Percentiles rank a stretch among this genome's conserved stretches.
phyloP scores from a whole-genome alignment of 2,797 vertebrate species.

The Leptoclinus maculatus region DNA sequence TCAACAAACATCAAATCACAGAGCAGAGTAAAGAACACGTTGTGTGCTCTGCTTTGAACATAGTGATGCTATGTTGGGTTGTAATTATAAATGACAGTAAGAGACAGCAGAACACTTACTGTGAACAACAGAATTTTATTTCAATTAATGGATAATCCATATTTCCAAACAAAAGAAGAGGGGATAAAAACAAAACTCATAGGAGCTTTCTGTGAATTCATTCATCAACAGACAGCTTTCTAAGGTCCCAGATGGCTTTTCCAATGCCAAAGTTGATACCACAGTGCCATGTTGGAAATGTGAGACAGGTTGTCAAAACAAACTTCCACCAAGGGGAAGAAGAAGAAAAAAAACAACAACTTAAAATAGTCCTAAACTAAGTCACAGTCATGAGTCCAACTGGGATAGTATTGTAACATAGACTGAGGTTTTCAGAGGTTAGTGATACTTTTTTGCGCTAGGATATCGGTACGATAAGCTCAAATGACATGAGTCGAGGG shows the following conservation, averaged over 20 bases:
- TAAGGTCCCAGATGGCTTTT: conserved; percentile 75
- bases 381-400: conserved; percentile 76
- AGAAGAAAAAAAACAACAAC: conserved; percentile 36
- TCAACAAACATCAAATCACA: background rate
- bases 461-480: conserved; percentile 70
- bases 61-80: background rate
- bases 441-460: conserved; percentile 73
- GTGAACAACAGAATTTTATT: conserved; percentile 86
- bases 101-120: conserved; percentile 40
- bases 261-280: conserved; percentile 66
- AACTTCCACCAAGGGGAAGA: conserved; percentile 54
- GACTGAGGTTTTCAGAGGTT: conserved; percentile 79
- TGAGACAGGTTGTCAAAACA: conserved; percentile 68
- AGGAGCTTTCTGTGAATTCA: conserved; percentile 80
- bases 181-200: conserved; percentile 78
- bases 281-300: conserved; percentile 76
- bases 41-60: background rate
- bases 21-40: background rate
- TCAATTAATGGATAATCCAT: conserved; percentile 78
- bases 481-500: conserved; percentile 64
- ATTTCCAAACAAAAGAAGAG: conserved; percentile 83
- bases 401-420: conserved; percentile 72
- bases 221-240: conserved; percentile 71
- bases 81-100: background rate
- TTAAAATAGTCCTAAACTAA: conserved; percentile 75